Evolutionary conservation across 2,888 invertebrate genomes (phyloP).

Genomic region (Parochlus steinenii): DNA sequence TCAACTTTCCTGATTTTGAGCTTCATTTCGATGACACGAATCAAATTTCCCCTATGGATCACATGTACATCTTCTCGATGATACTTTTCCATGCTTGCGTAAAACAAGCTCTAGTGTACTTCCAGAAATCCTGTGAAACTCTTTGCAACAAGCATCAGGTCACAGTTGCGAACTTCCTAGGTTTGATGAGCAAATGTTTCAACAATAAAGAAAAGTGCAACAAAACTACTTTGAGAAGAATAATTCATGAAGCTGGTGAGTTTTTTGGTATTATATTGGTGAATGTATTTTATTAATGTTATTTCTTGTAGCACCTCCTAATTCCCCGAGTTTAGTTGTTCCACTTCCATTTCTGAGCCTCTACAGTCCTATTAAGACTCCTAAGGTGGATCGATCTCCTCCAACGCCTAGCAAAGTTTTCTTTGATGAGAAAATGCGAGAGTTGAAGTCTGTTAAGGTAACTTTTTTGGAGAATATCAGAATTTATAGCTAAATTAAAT

Average conservation of each 20-base stretch:
- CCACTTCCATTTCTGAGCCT: background rate
- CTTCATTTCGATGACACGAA: conserved; percentile 19
- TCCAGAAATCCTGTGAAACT: conserved; percentile 24
- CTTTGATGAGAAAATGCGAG: conserved; percentile 23
- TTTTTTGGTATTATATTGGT: background rate
- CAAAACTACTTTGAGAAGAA: background rate
- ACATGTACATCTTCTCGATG: conserved; percentile 25
- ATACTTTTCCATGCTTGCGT: conserved; percentile 27
- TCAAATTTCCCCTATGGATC: conserved; percentile 20
- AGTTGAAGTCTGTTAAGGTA: conserved; percentile 23
- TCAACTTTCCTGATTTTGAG: conserved; percentile 21
- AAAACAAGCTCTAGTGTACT: conserved; percentile 19
- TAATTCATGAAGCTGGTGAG: conserved; percentile 3
- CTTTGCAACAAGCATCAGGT: conserved; percentile 21
- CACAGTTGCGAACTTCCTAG: conserved; percentile 21
- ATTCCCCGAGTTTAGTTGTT: background rate
- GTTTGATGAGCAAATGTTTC: too few relatives aligned
- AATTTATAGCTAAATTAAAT: background rate
- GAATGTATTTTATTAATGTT: background rate
- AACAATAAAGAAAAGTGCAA: background rate
- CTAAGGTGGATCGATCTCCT: conserved; percentile 19
- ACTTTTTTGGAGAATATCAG: conserved; percentile 6
- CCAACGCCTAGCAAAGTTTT: conserved; percentile 23
- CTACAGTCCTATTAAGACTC: conserved; percentile 18
- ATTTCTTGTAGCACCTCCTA: background rate